Evolutionary conservation across 2,888 invertebrate genomes (phyloP).

Genomic region (Agrochola macilenta): DNA sequence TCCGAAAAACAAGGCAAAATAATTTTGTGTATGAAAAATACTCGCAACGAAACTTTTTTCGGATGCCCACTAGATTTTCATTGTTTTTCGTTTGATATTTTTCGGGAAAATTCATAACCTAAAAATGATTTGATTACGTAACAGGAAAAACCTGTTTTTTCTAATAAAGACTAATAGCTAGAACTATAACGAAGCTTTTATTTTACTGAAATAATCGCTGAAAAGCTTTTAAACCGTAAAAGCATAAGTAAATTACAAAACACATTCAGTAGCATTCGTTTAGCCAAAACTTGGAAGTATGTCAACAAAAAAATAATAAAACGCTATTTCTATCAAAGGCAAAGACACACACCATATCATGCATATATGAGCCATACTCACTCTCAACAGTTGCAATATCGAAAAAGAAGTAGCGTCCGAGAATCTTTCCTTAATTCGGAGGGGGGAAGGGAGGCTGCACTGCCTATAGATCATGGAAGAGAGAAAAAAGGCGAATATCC

Average conservation of each 20-base stretch:
- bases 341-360: background rate
- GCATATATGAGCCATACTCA: too few species aligned
- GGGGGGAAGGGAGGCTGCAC: background rate
- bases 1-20: conserved; percentile 37
- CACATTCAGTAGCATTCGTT: background rate
- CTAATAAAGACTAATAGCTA: conserved; percentile 19
- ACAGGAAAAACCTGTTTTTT: background rate
- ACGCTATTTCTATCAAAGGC: accelerated
- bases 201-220: background rate
- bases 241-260: background rate
- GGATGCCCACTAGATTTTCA: background rate
- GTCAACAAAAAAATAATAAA: too few species aligned
- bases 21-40: conserved; percentile 23
- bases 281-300: background rate
- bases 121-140: background rate
- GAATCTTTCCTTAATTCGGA: conserved; percentile 24
- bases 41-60: background rate
- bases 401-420: conserved; percentile 18
- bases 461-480: conserved; percentile 56
- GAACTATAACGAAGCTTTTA: conserved; percentile 1
- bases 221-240: conserved; percentile 20
- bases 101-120: background rate
- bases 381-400: conserved; percentile 3
- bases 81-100: conserved; percentile 15
- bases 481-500: conserved; percentile 68